Evolutionary conservation across 1,140 invertebrate genomes (phyloP).

Genomic region (Eupristina koningsbergeri): DNA sequence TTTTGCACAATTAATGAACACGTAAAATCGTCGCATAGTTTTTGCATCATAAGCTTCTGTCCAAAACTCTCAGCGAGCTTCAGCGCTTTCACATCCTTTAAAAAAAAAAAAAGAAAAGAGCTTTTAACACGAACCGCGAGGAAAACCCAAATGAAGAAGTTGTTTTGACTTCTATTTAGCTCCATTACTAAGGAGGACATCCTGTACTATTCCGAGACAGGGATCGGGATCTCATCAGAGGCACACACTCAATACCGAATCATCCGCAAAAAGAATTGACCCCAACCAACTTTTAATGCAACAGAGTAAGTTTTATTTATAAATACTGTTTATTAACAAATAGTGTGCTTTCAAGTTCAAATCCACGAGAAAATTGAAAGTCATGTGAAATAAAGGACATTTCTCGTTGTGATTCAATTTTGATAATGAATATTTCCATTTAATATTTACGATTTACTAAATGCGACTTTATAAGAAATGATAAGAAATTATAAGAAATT

Average conservation of each 20-base stretch:
- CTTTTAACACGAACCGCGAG: not conserved
- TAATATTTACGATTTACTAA: too few species aligned
- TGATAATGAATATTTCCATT: too few species aligned
- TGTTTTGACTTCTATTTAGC: slow-evolving; percentile 59
- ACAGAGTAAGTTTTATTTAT: slow-evolving; percentile 68
- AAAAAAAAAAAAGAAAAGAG: too few species aligned
- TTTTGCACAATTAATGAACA: not conserved
- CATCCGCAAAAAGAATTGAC: slow-evolving; percentile 57
- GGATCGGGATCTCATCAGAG: slow-evolving; percentile 57
- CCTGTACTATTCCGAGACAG: slow-evolving; percentile 58
- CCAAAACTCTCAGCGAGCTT: not conserved
- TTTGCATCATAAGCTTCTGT: slow-evolving; percentile 12
- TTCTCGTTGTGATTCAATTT: too few species aligned
- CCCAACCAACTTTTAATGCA: slow-evolving; percentile 52
- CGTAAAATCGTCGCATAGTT: not conserved
- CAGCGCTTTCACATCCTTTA: not conserved
- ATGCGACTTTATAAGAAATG: too few species aligned
- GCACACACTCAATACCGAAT: slow-evolving; percentile 61
- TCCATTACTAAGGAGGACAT: slow-evolving; percentile 64
- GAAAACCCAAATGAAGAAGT: slow-evolving; percentile 27
- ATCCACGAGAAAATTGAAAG: too few species aligned
- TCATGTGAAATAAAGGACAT: too few species aligned
- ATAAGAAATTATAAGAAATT: too few species aligned
- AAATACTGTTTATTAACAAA: too few species aligned
- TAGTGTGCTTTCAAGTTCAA: too few species aligned